Base-by-base conservation (phyloP, 2,888 invertebrate species). In the Drosophila aldrichi region DNA sequence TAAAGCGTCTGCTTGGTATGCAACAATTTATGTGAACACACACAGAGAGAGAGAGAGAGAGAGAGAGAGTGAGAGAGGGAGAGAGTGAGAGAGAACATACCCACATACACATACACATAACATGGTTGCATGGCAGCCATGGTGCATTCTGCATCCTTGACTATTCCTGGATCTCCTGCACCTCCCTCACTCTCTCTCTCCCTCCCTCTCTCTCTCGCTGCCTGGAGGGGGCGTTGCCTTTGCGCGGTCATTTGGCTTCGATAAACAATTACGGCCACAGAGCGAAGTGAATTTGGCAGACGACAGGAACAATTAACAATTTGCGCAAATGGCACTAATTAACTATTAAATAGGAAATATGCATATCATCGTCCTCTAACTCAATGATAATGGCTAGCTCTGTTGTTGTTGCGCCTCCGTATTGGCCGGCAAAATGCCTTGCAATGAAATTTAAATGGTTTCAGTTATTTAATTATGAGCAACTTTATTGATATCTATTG, bases 1-100 rank as follows among this genome's bases (percentile, higher is more conserved):
- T 79, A 66, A 86, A 86, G 87, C 86, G 86, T 59, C 81, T 75
- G 88, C 81, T 74, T 71, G 86, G 82, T 71, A 83, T 86, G 86
- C 86, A 83, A 80, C 87, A 86, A 86, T 81, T 88, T 85, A 81
- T 88, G 86, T 79, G 55, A 51, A 51, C 55, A 54, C 52, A 56
- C 59, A 52, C 32, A 22, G 20, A 22, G 20, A 1, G 20, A 22
- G 2, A 22, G 20, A 22, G 20, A 22, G 20, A 22, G 20, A 22
- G 20, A 22, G 20, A 22, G 20, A 2, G 20, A 22, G 20, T 2
- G 20, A 22, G 2, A 22, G 20, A 22, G 20, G 2, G 20, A 22
- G 20, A 22, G 18, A 32, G 20, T 2, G 18, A 32, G 32, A 18
- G 5, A 14, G 32, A n/a, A 40, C 29, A 54, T 32, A 60, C 18